Evolutionary conservation across 92 coral and sea anemone species (phyloP).

Genomic region (Porites divaricata): DNA sequence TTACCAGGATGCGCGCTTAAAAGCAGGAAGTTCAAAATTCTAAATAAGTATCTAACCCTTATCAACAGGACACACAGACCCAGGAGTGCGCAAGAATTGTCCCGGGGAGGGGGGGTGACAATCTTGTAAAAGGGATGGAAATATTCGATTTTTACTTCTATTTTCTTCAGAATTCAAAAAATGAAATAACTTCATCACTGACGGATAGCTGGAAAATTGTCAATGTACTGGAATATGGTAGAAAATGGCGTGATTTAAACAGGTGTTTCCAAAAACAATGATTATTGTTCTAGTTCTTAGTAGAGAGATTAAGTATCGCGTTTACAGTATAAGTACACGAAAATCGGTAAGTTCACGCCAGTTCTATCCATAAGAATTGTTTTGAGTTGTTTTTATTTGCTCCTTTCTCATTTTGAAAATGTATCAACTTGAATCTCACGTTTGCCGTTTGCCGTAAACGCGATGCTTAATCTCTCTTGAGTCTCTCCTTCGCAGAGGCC

Average conservation of each 20-base stretch:
- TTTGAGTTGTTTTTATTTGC: no score
- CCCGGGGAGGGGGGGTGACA: not conserved
- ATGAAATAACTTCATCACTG: not conserved
- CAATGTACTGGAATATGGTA: not conserved
- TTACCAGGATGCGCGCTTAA: not conserved
- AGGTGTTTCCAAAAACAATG: not conserved
- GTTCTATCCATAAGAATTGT: no score
- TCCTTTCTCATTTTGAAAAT: no score
- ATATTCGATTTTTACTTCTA: not conserved
- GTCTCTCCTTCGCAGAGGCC: no score
- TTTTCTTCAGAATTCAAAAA: not conserved
- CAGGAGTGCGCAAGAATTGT: not conserved
- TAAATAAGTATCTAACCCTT: not conserved
- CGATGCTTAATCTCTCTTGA: no score
- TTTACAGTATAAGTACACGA: not conserved
- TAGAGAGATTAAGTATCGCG: not conserved
- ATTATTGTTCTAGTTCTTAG: slow-evolving; percentile 3
- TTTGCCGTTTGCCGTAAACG: no score
- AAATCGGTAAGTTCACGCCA: no score
- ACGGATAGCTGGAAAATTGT: not conserved
- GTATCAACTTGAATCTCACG: no score
- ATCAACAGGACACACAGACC: not conserved
- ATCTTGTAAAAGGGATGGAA: not conserved
- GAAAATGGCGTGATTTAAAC: not conserved
- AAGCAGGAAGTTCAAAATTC: not conserved